Evolutionary conservation across 2,888 invertebrate species (phyloP), one percentile per base, ranked within the genome.

Genomic region (Corythucha ciliata): DNA sequence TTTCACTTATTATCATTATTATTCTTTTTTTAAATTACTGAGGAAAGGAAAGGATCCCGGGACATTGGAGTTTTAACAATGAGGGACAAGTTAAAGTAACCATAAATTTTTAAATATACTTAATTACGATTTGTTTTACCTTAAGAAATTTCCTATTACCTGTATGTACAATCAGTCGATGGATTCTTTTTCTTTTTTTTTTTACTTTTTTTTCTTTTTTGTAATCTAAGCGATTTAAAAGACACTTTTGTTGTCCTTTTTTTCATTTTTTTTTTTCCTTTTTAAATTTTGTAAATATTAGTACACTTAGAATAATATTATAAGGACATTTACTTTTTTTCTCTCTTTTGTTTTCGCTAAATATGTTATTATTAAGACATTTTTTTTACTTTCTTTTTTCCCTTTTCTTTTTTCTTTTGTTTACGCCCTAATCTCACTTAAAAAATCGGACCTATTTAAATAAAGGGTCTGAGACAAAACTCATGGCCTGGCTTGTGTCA

Each of bases 121-220:
- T 60, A 60, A 58, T 59, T 59, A 57, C 57, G 53, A 57, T 59
- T 55, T 55, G 54, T 55, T 60, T 59, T 58, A 58, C 54, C 58
- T 59, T 59, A 60, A 60, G 60, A 60, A 60, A 60, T 56, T 60
- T 60, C 60, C 60, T 60, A 60, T 60, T 60, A 60, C 60, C 60
- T 60, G 60, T 60, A 60, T 60, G 57, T 60, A 60, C 59, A 60
- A 55, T 60, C 60, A 60, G 60, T 60, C 60, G 59, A 60, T 59
- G 60, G 58, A 54, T 56, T n/a, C n/a, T n/a, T n/a, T n/a, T n/a
- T n/a, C n/a, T n/a, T n/a, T n/a, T n/a, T n/a, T n/a, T n/a, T n/a
- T n/a, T n/a, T n/a, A n/a, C n/a, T n/a, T n/a, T n/a, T n/a, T n/a
- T n/a, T n/a, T n/a, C n/a, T n/a, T n/a, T 57, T 52, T 58, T 58